phyloP scores from a whole-genome alignment of 2,113 vertebrate genomes.

The Solenodon paradoxus region DNA sequence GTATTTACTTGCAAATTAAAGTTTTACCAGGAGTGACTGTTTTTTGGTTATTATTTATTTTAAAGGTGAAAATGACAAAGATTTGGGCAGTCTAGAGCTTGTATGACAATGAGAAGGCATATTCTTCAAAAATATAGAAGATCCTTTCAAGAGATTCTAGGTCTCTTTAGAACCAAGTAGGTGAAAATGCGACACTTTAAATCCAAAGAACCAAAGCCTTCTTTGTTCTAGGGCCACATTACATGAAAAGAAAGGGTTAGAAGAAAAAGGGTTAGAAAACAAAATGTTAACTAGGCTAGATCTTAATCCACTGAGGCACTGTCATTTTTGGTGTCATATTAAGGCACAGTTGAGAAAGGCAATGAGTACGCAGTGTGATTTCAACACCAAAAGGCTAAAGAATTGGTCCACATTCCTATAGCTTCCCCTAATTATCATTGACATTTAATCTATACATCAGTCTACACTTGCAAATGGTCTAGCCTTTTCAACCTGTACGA shows the following conservation, averaged over 20 bases:
- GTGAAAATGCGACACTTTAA: background rate
- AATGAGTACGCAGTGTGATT: background rate
- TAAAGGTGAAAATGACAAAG: background rate
- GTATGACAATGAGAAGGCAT: background rate
- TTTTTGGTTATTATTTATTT: background rate
- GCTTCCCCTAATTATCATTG: background rate
- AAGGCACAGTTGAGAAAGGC: background rate
- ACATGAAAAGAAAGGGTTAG: background rate
- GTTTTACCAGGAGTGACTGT: background rate
- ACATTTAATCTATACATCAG: background rate
- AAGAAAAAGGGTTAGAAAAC: background rate
- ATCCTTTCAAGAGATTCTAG: background rate
- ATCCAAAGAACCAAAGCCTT: background rate
- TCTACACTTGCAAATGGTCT: background rate
- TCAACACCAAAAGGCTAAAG: background rate
- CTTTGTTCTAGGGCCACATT: background rate
- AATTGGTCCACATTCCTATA: background rate
- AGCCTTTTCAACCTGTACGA: background rate
- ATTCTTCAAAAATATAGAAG: background rate
- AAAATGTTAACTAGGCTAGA: background rate
- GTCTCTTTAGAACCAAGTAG: background rate
- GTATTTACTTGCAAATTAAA: background rate
- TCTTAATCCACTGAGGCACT: too few species aligned
- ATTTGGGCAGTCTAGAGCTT: background rate
- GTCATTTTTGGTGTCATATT: background rate